Conservation (phyloP, 2,113 vertebrate genomes). For the Pyrgilauda ruficollis region DNA sequence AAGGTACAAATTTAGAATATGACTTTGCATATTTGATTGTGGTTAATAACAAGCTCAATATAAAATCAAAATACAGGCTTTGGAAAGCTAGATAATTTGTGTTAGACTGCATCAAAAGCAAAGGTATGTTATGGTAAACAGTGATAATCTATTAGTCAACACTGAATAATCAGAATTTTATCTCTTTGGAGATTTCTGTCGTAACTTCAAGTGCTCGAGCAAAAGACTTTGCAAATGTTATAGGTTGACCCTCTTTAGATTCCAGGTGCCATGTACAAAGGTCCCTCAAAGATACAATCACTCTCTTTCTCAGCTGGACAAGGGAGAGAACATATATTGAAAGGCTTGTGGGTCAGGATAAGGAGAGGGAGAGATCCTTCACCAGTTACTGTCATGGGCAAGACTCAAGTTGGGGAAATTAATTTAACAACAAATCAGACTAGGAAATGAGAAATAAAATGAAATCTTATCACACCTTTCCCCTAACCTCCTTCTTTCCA, state of each 20-base stretch:
- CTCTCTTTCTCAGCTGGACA: not conserved
- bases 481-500: not conserved
- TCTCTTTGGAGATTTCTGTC: not conserved
- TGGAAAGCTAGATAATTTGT: constrained; percentile 8
- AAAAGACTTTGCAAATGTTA: not conserved
- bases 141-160: constrained; percentile 1
- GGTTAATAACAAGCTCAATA: constrained; percentile 40
- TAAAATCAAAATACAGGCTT: constrained; percentile 51
- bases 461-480: not conserved
- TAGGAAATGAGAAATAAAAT: not conserved
- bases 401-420: not conserved
- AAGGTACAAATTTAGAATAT: constrained; percentile 28
- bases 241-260: not conserved
- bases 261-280: not conserved
- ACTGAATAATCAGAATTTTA: constrained; percentile 1
- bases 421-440: not conserved
- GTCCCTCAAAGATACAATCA: not conserved
- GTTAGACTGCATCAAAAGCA: not conserved
- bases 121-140: constrained; percentile 6
- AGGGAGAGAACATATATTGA: not conserved
- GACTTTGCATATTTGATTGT: constrained; percentile 52
- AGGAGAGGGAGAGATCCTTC: not conserved
- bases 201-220: not conserved
- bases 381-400: not conserved
- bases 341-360: not conserved